Base-by-base conservation (phyloP, 1,140 invertebrate species). In the Sitobion miscanthi region DNA sequence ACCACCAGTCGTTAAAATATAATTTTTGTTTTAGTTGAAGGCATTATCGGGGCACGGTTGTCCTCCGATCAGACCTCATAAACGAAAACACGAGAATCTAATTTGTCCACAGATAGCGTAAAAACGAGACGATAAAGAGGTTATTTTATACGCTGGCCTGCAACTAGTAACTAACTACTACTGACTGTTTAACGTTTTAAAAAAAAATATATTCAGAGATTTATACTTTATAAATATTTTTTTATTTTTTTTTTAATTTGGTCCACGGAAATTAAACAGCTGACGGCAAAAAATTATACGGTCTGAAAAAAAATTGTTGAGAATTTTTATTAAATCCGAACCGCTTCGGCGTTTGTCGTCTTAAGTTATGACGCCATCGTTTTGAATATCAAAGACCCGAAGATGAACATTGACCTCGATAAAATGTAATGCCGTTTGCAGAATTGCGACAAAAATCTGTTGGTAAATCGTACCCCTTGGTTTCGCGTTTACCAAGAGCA, bases 351-450 rank as follows among this genome's bases (percentile, higher is more conserved):
- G 86, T 88, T 88, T 38, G 47, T 42, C n/a, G 30, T 42, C 17
- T 25, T 14, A 25, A 42, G n/a, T 52, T 88, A 89, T 89, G 45
- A 88, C 30, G n/a, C 2, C 47, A n/a, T 88, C 49, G 30, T 88
- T 88, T 86, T 88, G 21, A 52, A 77, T 77, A 77, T 77, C 90
- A 47, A 91, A 91, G 47, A 91, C 38, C 38, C 42, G 90, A 21
- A 45, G 89, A 91, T 91, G 90, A 91, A 49, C 38, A 42, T 77
- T 91, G 90, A 91, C 90, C 90, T 69, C 90, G 42, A 82, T 77
- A 82, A 57, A 57, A 89, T 57, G 83, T 42, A 42, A 57, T 57
- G 35, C 23, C 52, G 52, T 89, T 89, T 20, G 52, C 88, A 35
- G 35, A 54, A 54, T 89, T 35, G 35, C 49, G 49, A 89, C 87